A percentile compares a stretch with the other conserved stretches of the same genome.
These are phyloP conservation scores for Bothrops jararaca DNA, from an alignment of 2,113 vertebrate genomes.

Conservation along the genomic window DNA sequence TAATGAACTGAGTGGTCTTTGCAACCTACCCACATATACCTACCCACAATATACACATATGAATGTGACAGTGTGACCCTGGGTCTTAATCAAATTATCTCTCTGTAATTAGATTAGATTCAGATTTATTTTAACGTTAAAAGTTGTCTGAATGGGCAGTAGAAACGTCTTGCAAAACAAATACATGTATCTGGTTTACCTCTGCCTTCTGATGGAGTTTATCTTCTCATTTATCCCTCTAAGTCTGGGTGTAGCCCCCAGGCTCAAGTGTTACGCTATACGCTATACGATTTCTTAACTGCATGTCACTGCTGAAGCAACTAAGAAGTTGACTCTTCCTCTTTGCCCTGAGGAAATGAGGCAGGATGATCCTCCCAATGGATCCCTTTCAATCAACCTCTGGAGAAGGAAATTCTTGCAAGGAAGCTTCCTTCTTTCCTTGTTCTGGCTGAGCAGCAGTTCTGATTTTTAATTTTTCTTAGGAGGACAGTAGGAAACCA, in stretches of 20 bases:
- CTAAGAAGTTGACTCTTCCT: neutral
- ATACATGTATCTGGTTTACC: neutral
- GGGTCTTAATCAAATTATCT: neutral
- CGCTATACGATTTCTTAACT: neutral
- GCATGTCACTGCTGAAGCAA: neutral
- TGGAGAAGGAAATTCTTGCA: slow-evolving; percentile 6
- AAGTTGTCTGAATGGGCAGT: neutral
- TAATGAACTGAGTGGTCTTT: neutral
- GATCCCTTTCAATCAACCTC: neutral
- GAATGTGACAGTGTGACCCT: neutral
- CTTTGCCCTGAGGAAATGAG: neutral
- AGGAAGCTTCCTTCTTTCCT: slow-evolving; percentile 21
- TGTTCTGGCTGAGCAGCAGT: slow-evolving; percentile 4
- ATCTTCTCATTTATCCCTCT: neutral
- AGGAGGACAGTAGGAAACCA: neutral
- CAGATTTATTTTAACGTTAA: neutral
- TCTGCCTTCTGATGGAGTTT: neutral
- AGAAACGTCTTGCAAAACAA: neutral
- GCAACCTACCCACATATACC: neutral
- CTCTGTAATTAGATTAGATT: neutral
- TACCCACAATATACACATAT: neutral
- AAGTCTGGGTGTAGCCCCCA: neutral
- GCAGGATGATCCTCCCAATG: neutral
- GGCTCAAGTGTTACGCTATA: neutral
- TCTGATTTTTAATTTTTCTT: neutral